These are phyloP conservation scores for Plecotus auritus DNA, from an alignment of 2,113 vertebrate genomes.

Conservation along the genomic window DNA sequence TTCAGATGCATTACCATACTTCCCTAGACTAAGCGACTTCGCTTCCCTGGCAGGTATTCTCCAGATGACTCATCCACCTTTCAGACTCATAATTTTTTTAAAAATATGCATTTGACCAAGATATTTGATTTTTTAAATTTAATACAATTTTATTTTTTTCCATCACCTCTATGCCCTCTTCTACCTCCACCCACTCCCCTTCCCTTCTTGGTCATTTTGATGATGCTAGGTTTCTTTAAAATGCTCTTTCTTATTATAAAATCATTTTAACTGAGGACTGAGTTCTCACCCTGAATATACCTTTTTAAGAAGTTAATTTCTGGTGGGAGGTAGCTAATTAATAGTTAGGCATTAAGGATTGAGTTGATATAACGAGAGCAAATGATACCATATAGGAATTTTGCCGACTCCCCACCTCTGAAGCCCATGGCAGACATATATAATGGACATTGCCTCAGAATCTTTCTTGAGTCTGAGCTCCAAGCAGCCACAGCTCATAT, in stretches of 20 bases:
- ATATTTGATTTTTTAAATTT: neutral
- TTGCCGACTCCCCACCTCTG: neutral
- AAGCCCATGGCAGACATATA: neutral
- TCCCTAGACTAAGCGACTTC: neutral
- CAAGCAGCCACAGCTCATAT: neutral
- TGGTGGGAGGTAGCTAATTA: neutral
- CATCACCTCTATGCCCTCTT: too few species aligned
- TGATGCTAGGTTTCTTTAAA: neutral
- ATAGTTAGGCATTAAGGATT: neutral
- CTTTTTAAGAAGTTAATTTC: neutral
- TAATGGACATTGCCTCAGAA: neutral
- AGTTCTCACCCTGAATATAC: neutral
- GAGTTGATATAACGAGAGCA: neutral
- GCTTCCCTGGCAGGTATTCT: neutral
- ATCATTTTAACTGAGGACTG: neutral
- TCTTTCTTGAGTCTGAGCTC: neutral
- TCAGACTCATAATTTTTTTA: neutral
- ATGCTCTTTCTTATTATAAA: neutral
- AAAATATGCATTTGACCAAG: neutral
- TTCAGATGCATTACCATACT: neutral
- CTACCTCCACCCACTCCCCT: too few species aligned
- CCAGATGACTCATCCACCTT: neutral
- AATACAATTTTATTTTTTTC: too few species aligned
- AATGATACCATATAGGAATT: neutral
- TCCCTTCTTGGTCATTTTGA: neutral